Evolutionary conservation across 2,113 vertebrate species (phyloP), one percentile per base, ranked within the genome.

Genomic region (Datnioides undecimradiatus): DNA sequence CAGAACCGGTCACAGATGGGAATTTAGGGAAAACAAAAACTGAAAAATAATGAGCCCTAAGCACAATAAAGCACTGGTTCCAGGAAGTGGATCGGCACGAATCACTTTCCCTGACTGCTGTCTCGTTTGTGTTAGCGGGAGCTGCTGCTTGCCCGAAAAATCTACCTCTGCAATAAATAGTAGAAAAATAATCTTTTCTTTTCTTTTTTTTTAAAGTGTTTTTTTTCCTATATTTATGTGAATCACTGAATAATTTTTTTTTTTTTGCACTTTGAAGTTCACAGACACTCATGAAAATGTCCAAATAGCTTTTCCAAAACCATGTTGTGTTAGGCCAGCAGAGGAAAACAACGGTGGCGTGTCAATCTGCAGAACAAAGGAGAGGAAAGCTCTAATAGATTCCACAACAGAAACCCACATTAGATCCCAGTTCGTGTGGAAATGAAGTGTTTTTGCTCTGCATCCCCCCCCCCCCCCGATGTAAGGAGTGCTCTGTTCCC

Each of bases 161-260:
- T 91, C 74, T 88, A 96, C 92, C 67, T 70, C 76, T 97, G 97
- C 93, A 99, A 99, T 99, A 99, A 99, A 99, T 99, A 99, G 97
- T 99, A 99, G 96, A 99, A 99, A 98, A 99, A 98, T 97, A 99
- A 96, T 96, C 91, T 95, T 96, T 96, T 97, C 43, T 87, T 95
- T 95, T 95, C 96, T 96, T 97, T 40, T 87, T 95, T 95, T 96
- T 92, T 73, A 93, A 96, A 95, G 73, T 71, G 64, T 81, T 88
- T 81, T 88, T 81, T 93, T 95, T 97, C 93, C 63, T 69, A 76
- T 51, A 13, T 79, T 77, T 36, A n/a, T 38, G 46, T 36, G 73
- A 80, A 54, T 89, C 88, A 76, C 3, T 66, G 60, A 94, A 96
- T 95, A 94, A 93, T 95, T 91, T 92, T 90, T 93, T 95, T 91